phyloP scores from a whole-genome alignment of 2,113 vertebrate species.

The Carassius gibelio region DNA sequence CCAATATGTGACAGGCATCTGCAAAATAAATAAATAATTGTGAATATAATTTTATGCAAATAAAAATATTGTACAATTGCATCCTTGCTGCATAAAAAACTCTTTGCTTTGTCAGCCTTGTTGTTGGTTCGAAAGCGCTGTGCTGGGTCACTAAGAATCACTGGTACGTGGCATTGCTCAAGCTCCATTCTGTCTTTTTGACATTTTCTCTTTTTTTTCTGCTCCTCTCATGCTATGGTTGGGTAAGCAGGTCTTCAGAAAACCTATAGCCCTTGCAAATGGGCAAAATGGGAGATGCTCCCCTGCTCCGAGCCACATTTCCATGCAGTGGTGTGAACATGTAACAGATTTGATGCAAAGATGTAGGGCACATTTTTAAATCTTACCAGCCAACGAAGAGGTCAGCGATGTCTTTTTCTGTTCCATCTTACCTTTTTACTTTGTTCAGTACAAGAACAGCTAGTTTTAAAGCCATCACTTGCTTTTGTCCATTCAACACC shows the following conservation, averaged over 20 bases:
- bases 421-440: not conserved
- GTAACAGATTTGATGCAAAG: not conserved
- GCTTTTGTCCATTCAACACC: not conserved
- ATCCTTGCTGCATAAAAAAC: not conserved
- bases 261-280: not conserved
- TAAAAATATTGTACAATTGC: not conserved
- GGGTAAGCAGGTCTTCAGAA: slow-evolving; percentile 23
- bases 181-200: slow-evolving; percentile 20
- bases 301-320: not conserved
- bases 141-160: slow-evolving; percentile 11
- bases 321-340: not conserved
- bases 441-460: not conserved
- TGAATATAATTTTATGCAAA: not conserved
- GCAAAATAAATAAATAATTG: not conserved
- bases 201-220: slow-evolving; percentile 1
- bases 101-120: not conserved
- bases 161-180: not conserved
- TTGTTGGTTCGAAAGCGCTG: not conserved
- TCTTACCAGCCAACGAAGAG: not conserved
- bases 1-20: too few relatives aligned
- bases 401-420: not conserved
- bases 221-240: slow-evolving; percentile 24
- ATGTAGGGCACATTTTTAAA: slow-evolving; percentile 4
- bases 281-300: slow-evolving; percentile 1
- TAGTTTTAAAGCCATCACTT: slow-evolving; percentile 9